Percentiles rank a stretch among this genome's conserved stretches.
These are phyloP conservation scores for Chalcis sispes DNA, from an alignment of 2,888 invertebrate species.

Conservation along the genomic window DNA sequence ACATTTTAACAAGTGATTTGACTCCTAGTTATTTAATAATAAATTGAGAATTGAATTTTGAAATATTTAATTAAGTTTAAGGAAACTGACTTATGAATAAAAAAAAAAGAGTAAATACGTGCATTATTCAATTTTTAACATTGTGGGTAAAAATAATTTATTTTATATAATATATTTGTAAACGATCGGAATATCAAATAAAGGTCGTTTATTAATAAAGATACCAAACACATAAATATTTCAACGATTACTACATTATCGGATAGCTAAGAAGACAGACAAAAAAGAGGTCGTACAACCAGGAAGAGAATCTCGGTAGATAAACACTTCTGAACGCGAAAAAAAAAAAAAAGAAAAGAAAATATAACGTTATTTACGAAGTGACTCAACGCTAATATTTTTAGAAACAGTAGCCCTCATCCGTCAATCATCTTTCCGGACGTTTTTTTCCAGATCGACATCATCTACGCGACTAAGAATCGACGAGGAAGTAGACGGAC, in stretches of 20 bases:
- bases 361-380: conserved; percentile 32
- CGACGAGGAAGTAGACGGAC: no score
- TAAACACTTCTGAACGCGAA: conserved; percentile 16
- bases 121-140: no score
- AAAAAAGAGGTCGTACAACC: conserved; percentile 10
- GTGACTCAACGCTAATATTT: conserved; percentile 62
- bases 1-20: no score
- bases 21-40: no score
- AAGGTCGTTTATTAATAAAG: no score
- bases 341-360: conserved; percentile 24
- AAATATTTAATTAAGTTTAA: no score
- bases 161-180: no score
- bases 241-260: background rate
- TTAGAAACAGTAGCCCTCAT: conserved; percentile 62
- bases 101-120: no score
- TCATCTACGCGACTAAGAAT: conserved; percentile 52
- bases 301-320: conserved; percentile 31
- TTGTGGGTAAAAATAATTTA: no score
- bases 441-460: conserved; percentile 62
- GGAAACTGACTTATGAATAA: no score
- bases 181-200: no score
- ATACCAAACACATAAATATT: background rate
- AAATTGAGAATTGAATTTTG: no score
- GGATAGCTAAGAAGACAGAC: conserved; percentile 22
- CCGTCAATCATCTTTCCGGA: conserved; percentile 65